Base-by-base conservation (phyloP, 2,113 vertebrate genomes). In the Rhinoderma darwinii region DNA sequence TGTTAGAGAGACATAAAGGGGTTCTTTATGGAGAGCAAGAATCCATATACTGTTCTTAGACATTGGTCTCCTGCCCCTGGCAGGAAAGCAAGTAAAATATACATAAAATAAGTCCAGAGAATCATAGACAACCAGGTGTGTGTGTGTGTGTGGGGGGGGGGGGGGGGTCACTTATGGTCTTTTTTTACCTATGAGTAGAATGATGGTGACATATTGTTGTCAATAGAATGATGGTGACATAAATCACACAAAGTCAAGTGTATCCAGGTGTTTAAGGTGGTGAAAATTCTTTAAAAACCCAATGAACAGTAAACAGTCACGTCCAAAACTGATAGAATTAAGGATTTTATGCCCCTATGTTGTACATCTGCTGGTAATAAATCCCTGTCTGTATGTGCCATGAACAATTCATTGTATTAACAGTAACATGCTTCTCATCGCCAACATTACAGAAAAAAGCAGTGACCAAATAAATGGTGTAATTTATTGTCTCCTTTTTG, bases 401-500 rank as follows among this genome's bases (percentile, higher is more conserved):
- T 3, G 10, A 72, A 72, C 35, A 41, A 41, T 39, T 72, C 20
- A 25, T 41, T 72, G 18, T 41, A 72, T 72, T 10, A 39, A 41
- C 35, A 22, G 68, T 72, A 41, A 72, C 68, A 72, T 72, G 37
- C 25, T 72, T 41, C 32, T 41, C 66, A 18, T 20, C 17, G 35
- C 20, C 68, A 72, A 37, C 2, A 18, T 11, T 72, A 39, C 18
- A 41, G 18, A 72, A 39, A 12, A 25, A 20, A 72, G 22, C 17
- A 20, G 3, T 11, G 68, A 10, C 68, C 35, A 39, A 22, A 25
- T 41, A 37, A 72, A 41, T 25, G 68, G 18, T 22, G 11, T 72
- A 72, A 72, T 72, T 72, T 72, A 72, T 72, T 41, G 35, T 37
- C 68, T 72, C 68, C 32, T 35, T 72, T 72, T 72, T 20, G 32